Percentiles rank a stretch among this genome's conserved stretches.
Conservation (phyloP, 64 coral and sea anemone species). For the Montipora cactus region DNA sequence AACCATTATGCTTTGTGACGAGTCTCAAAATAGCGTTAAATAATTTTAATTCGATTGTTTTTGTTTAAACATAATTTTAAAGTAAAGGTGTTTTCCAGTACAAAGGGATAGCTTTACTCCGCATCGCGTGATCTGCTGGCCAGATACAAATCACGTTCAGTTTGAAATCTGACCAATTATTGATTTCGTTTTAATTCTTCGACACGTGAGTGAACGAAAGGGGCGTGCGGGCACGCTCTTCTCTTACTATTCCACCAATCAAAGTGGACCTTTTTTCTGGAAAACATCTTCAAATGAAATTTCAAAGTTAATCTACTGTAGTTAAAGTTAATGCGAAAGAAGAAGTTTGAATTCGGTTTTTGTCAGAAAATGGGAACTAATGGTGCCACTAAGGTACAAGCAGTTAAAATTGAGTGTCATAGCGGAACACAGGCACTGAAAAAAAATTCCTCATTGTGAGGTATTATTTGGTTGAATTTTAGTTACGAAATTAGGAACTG, state of each 20-base stretch:
- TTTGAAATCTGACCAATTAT: background rate
- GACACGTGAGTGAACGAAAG: background rate
- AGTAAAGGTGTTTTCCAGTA: background rate
- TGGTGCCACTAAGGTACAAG: too few relatives aligned
- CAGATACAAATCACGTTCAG: slow-evolving; percentile 28
- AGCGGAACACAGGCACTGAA: background rate
- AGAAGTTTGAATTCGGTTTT: too few relatives aligned
- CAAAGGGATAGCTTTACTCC: background rate
- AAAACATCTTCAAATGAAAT: background rate
- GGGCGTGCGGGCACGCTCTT: slow-evolving; percentile 21
- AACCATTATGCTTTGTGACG: background rate
- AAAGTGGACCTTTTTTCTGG: background rate
- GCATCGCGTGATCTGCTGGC: slow-evolving; percentile 37
- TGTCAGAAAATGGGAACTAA: too few relatives aligned
- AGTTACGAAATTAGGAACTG: background rate
- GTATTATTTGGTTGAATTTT: background rate
- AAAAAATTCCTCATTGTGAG: background rate
- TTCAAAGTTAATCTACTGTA: background rate
- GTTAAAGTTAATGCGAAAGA: background rate
- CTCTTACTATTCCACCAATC: background rate
- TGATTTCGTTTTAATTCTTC: background rate
- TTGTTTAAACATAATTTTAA: background rate
- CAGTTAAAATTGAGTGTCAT: too few relatives aligned
- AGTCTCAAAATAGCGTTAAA: background rate
- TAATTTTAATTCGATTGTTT: background rate